These are phyloP conservation scores for Polymixis lichenea DNA, from an alignment of 2,888 invertebrate species.

Conservation along the genomic window DNA sequence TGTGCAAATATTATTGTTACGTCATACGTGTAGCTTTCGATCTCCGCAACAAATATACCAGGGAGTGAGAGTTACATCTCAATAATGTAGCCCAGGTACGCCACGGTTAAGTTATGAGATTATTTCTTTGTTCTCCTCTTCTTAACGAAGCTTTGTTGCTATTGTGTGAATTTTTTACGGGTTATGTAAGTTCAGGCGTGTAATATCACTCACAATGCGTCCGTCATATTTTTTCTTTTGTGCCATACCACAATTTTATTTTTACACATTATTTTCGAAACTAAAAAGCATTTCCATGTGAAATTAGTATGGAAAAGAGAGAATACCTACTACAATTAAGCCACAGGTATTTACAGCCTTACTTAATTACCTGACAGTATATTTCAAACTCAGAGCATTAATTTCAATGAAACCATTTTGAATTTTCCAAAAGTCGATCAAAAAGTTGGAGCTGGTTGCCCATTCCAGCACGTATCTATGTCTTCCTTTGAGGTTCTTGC, in stretches of 20 bases:
- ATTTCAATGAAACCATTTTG: too few relatives aligned
- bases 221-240: slow-evolving; percentile 40
- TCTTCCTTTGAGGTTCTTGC: too few relatives aligned
- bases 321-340: not conserved
- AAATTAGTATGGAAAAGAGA: not conserved
- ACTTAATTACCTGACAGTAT: not conserved
- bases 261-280: slow-evolving; percentile 11
- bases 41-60: slow-evolving; percentile 27
- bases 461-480: too few relatives aligned
- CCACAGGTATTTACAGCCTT: not conserved
- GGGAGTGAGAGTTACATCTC: slow-evolving; percentile 49
- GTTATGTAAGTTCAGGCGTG: slow-evolving; percentile 53
- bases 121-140: slow-evolving; percentile 44
- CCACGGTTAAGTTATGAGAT: slow-evolving; percentile 34
- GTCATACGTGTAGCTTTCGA: slow-evolving; percentile 34
- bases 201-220: slow-evolving; percentile 37
- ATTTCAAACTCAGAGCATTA: not conserved
- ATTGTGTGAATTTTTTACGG: slow-evolving; percentile 55
- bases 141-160: slow-evolving; percentile 40
- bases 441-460: too few relatives aligned
- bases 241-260: slow-evolving; percentile 12
- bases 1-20: slow-evolving; percentile 37
- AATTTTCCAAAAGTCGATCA: too few relatives aligned
- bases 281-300: not conserved
- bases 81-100: slow-evolving; percentile 23